Evolutionary conservation across 2,797 vertebrate species (phyloP).

Genomic region (Poeciliopsis presidionis): DNA sequence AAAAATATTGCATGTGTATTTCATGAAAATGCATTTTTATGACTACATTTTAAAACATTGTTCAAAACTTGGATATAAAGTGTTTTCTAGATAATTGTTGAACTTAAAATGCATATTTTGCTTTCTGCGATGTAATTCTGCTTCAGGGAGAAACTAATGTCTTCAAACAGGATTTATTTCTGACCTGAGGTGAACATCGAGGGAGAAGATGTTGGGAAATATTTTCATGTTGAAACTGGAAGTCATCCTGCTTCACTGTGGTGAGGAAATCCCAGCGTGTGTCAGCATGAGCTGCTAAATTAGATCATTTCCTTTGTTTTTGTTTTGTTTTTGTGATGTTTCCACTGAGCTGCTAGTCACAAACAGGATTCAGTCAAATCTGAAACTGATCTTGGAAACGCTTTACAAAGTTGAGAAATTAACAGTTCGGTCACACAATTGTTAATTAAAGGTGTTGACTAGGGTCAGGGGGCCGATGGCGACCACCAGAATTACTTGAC

Average conservation of each 20-base stretch:
- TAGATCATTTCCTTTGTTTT: neutral
- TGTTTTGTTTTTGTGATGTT: neutral
- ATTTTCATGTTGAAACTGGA: constrained; percentile 5
- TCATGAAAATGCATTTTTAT: neutral
- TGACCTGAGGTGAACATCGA: neutral
- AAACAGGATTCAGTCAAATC: neutral
- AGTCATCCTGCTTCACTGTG: neutral
- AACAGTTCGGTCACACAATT: neutral
- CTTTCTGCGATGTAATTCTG: neutral
- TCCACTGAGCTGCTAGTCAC: neutral
- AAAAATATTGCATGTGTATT: neutral
- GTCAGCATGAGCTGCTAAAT: constrained; percentile 4
- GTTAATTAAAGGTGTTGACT: neutral
- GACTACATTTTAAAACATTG: neutral
- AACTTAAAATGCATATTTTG: neutral
- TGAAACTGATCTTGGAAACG: neutral
- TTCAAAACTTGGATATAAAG: neutral
- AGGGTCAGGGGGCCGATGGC: too few relatives aligned
- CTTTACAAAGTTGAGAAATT: neutral
- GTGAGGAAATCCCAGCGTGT: constrained; percentile 5
- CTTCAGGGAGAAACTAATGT: neutral
- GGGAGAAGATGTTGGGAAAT: neutral
- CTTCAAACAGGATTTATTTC: neutral
- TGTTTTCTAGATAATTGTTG: neutral
- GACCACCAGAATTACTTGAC: too few relatives aligned